Conservation (phyloP, 2,797 vertebrate species). For the Pseudochirops cupreus region DNA sequence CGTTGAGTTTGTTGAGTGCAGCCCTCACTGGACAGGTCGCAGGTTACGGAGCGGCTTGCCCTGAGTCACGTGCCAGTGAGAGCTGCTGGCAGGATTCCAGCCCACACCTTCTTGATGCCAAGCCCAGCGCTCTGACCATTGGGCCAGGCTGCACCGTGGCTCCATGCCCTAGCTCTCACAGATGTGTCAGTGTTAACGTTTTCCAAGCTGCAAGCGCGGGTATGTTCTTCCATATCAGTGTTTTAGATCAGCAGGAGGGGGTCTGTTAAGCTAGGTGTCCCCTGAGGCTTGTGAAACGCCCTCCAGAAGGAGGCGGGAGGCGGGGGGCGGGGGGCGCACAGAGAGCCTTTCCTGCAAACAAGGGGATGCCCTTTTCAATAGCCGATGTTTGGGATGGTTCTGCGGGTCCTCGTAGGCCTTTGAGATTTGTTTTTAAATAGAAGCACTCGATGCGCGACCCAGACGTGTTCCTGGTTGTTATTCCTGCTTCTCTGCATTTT, state of each 20-base stretch:
- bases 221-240: background rate
- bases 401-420: background rate
- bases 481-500: background rate
- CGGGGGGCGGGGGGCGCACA: too few relatives aligned
- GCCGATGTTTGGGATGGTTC: background rate
- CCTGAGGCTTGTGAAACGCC: too few relatives aligned
- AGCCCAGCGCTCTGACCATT: background rate
- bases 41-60: too few relatives aligned
- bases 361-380: background rate
- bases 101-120: background rate
- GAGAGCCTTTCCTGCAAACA: background rate
- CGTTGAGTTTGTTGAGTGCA: too few relatives aligned
- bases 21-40: background rate
- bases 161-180: background rate
- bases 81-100: background rate
- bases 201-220: too few relatives aligned
- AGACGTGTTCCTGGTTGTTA: background rate
- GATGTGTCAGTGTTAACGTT: background rate
- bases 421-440: too few relatives aligned
- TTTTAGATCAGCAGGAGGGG: background rate
- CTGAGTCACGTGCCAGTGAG: too few relatives aligned
- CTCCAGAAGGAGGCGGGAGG: background rate
- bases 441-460: too few relatives aligned
- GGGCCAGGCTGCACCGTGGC: too few relatives aligned
- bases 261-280: background rate